Conservation (phyloP, 2,888 invertebrate genomes). For the Pomacea canaliculata region DNA sequence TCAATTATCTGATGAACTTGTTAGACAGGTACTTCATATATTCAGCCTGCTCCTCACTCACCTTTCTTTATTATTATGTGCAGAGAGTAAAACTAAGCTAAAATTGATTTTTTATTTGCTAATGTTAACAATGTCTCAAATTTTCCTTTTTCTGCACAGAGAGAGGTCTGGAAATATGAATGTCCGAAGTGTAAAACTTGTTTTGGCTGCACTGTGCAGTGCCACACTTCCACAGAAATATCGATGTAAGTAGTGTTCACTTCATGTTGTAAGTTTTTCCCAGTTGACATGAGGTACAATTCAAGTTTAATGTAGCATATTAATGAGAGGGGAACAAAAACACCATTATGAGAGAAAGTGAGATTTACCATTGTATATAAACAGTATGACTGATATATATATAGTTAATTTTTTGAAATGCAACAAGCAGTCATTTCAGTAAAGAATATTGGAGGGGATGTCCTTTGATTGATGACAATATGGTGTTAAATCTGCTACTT, state of each 20-base stretch:
- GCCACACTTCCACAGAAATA: slow-evolving; percentile 77
- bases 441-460: too few relatives aligned
- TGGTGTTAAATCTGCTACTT: too few relatives aligned
- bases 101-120: neutral
- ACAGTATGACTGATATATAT: too few relatives aligned
- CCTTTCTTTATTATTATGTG: neutral
- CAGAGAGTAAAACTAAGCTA: neutral
- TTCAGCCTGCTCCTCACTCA: neutral
- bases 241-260: slow-evolving; percentile 69
- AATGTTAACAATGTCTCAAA: neutral
- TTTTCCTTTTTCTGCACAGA: slow-evolving; percentile 27
- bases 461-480: too few relatives aligned
- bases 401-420: too few relatives aligned
- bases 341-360: too few relatives aligned
- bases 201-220: slow-evolving; percentile 78
- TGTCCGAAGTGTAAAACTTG: slow-evolving; percentile 74
- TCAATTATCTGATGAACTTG: slow-evolving; percentile 61
- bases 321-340: too few relatives aligned
- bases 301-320: too few relatives aligned
- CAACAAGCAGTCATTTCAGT: too few relatives aligned
- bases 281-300: too few relatives aligned
- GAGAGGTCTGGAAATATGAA: slow-evolving; percentile 45
- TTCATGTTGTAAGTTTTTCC: neutral
- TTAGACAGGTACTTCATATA: slow-evolving; percentile 58
- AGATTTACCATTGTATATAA: too few relatives aligned